Evolutionary conservation across 2,113 vertebrate genomes (phyloP).

Genomic region (Chaenocephalus aceratus): DNA sequence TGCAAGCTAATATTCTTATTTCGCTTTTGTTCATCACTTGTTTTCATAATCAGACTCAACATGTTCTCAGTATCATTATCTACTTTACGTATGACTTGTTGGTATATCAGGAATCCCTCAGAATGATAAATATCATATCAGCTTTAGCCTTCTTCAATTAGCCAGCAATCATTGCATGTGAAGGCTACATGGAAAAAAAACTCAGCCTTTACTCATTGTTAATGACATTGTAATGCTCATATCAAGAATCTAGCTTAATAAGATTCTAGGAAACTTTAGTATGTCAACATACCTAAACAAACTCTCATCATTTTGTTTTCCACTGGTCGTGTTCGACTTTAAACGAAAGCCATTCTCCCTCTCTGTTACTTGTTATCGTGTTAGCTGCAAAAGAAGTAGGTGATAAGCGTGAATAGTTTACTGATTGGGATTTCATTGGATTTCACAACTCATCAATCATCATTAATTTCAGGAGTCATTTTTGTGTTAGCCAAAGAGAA

Average conservation of each 20-base stretch:
- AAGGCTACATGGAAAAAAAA: background rate
- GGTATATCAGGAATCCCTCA: background rate
- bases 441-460: background rate
- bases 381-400: background rate
- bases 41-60: background rate
- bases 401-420: background rate
- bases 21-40: conserved; percentile 19
- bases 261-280: background rate
- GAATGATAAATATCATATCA: background rate
- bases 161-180: background rate
- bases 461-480: background rate
- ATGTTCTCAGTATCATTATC: background rate
- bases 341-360: background rate
- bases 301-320: background rate
- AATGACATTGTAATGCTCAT: background rate
- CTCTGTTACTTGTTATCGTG: background rate
- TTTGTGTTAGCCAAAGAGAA: background rate
- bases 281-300: background rate
- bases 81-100: background rate
- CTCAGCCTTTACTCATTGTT: background rate
- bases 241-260: background rate
- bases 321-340: background rate
- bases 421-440: background rate
- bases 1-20: accelerated
- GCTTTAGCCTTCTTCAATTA: background rate